These are phyloP conservation scores for Lithodes maja DNA, from an alignment of 2,888 invertebrate genomes.

Conservation along the genomic window DNA sequence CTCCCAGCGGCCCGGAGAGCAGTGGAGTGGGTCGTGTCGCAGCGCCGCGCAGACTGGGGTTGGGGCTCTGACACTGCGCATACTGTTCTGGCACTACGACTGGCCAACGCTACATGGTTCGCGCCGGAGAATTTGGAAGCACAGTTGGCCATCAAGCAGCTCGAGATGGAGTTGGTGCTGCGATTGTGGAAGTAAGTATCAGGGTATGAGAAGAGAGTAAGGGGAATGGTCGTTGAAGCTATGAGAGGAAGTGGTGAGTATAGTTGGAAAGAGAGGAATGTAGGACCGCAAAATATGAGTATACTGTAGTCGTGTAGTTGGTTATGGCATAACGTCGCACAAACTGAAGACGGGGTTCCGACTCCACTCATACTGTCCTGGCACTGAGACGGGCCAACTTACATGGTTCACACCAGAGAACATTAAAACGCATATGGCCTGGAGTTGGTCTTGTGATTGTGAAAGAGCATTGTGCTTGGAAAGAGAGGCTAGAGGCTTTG, in stretches of 20 bases:
- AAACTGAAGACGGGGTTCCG: too few species aligned
- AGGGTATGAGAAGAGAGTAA: background rate
- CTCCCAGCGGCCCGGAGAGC: constrained; percentile 67
- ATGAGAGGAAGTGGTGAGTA: background rate
- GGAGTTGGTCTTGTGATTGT: background rate
- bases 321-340: too few species aligned
- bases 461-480: constrained; percentile 17
- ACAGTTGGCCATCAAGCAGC: constrained; percentile 87
- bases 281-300: too few species aligned
- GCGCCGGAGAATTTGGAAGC: constrained; percentile 81
- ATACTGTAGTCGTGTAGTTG: background rate
- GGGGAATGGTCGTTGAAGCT: background rate
- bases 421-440: too few species aligned
- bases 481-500: background rate
- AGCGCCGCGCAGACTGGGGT: constrained; percentile 80
- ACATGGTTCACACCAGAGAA: too few species aligned
- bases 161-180: constrained; percentile 90
- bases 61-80: constrained; percentile 86
- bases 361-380: too few species aligned
- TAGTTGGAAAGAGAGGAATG: constrained; percentile 5
- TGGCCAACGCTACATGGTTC: constrained; percentile 74
- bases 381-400: too few species aligned
- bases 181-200: constrained; percentile 84
- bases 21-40: constrained; percentile 78
- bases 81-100: constrained; percentile 85